Conservation (phyloP, 2,888 invertebrate genomes). For the Ophion obscuratus region DNA sequence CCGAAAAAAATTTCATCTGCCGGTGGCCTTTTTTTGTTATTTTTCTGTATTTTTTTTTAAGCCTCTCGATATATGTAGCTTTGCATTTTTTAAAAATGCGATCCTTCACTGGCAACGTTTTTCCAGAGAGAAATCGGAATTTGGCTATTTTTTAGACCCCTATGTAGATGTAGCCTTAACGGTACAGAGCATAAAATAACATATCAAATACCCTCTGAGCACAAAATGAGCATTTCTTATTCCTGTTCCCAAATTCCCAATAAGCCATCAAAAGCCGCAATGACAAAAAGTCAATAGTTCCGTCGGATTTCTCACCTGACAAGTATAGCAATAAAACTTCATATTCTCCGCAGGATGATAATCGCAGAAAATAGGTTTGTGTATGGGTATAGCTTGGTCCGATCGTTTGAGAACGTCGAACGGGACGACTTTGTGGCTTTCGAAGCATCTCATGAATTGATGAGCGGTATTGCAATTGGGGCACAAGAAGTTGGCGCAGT, state of each 20-base stretch:
- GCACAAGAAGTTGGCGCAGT: conserved; percentile 97
- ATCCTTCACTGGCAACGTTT: too few species aligned
- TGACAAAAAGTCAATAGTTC: not conserved
- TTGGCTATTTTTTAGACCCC: too few species aligned
- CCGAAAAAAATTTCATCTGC: too few species aligned
- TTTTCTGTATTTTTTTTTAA: too few species aligned
- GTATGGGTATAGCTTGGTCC: conserved; percentile 92
- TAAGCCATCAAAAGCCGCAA: not conserved
- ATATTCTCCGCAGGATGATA: conserved; percentile 93
- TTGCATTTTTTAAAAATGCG: too few species aligned
- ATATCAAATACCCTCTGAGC: too few species aligned
- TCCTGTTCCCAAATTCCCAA: not conserved
- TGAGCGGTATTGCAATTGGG: conserved; percentile 97
- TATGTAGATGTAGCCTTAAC: too few species aligned
- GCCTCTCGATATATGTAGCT: too few species aligned
- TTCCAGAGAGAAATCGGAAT: too few species aligned
- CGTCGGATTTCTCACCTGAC: conserved; percentile 85
- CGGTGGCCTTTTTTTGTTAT: too few species aligned
- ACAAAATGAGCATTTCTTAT: not conserved
- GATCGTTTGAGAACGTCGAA: conserved; percentile 94
- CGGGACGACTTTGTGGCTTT: conserved; percentile 95
- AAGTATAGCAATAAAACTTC: conserved; percentile 94
- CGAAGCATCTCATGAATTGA: conserved; percentile 98
- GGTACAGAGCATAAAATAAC: too few species aligned
- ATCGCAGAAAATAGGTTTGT: conserved; percentile 94